Evolutionary conservation across 1,140 invertebrate species (phyloP).

Genomic region (Drosophila bocki): DNA sequence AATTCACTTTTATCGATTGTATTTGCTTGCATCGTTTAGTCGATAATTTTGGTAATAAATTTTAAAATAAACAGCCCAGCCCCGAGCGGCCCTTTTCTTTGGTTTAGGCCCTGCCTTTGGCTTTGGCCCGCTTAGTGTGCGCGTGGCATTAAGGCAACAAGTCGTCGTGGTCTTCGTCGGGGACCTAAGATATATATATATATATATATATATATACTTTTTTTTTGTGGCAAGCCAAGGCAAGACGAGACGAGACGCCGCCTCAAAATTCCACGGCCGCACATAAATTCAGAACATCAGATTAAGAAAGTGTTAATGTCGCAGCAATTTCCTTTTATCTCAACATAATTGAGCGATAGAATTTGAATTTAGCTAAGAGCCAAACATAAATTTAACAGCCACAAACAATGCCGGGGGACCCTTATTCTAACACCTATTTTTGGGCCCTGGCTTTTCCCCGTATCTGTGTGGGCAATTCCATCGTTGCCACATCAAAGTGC

Average conservation of each 20-base stretch:
- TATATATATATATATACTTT: not conserved
- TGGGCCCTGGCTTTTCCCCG: not conserved
- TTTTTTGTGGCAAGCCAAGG: not conserved
- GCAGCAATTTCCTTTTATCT: slow-evolving; percentile 84
- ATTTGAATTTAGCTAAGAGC: slow-evolving; percentile 85
- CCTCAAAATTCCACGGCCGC: slow-evolving; percentile 79
- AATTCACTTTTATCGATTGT: slow-evolving; percentile 85
- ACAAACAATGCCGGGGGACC: slow-evolving; percentile 55
- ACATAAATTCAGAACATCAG: slow-evolving; percentile 84
- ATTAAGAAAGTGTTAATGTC: slow-evolving; percentile 84
- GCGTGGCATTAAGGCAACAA: slow-evolving; percentile 72
- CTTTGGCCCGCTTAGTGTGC: slow-evolving; percentile 58
- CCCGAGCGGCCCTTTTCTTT: slow-evolving; percentile 19
- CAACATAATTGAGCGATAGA: slow-evolving; percentile 85
- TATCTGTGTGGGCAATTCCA: slow-evolving; percentile 58
- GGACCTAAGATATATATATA: not conserved
- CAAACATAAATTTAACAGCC: slow-evolving; percentile 84
- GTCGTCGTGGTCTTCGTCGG: not conserved
- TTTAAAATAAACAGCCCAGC: slow-evolving; percentile 78
- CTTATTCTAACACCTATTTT: slow-evolving; percentile 37
- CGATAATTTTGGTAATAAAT: slow-evolving; percentile 85
- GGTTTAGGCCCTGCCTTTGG: slow-evolving; percentile 14
- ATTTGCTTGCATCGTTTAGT: slow-evolving; percentile 85
- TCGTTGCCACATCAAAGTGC: slow-evolving; percentile 30
- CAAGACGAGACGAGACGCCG: slow-evolving; percentile 67